Percentiles rank a stretch among this genome's conserved stretches.
Conservation (phyloP, 2,113 vertebrate genomes). For the Bungarus multicinctus region DNA sequence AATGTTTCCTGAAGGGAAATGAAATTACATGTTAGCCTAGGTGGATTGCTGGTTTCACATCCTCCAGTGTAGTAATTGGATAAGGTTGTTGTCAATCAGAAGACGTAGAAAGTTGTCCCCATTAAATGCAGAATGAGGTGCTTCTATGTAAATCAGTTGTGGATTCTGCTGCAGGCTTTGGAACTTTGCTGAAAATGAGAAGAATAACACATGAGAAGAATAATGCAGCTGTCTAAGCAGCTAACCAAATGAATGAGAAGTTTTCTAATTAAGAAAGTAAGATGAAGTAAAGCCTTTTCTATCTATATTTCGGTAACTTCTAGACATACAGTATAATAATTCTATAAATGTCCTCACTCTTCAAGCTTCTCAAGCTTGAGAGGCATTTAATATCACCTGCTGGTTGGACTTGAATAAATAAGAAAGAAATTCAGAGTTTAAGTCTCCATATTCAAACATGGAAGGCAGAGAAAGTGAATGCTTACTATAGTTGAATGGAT, state of each 20-base stretch:
- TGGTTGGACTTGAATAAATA: background rate
- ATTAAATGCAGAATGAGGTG: background rate
- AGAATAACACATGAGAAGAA: background rate
- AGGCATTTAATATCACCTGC: background rate
- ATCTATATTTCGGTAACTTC: background rate
- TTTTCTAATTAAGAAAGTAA: background rate
- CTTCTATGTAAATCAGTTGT: background rate
- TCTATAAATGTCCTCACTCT: background rate
- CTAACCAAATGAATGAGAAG: background rate
- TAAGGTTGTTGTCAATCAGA: background rate
- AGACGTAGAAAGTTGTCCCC: background rate
- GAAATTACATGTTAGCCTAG: background rate
- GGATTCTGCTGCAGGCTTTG: background rate
- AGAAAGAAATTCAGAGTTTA: background rate
- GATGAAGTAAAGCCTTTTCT: background rate
- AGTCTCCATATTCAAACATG: background rate
- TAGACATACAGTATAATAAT: background rate
- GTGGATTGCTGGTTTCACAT: background rate
- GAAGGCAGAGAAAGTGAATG: background rate
- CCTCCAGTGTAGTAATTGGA: background rate
- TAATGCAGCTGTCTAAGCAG: background rate
- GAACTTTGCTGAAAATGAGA: background rate
- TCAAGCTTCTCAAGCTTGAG: background rate
- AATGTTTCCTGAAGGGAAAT: background rate
- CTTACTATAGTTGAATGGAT: background rate